These are phyloP conservation scores for Cantharis rufa DNA, from an alignment of 2,888 invertebrate species.

Conservation along the genomic window DNA sequence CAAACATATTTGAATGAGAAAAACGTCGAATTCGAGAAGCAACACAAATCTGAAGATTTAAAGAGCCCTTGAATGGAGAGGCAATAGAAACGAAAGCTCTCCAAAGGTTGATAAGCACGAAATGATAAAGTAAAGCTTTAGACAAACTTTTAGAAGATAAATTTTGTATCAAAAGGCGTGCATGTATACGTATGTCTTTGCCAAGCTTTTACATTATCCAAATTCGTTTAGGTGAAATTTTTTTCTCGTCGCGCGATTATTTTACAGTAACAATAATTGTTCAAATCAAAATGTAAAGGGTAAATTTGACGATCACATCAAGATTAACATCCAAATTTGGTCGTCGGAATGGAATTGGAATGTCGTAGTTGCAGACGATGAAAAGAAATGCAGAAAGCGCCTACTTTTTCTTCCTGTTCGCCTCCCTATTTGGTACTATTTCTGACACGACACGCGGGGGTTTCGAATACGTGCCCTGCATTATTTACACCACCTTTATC, in stretches of 20 bases:
- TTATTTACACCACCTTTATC: constrained; percentile 53
- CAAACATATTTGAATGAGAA: not conserved
- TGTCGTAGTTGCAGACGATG: constrained; percentile 12
- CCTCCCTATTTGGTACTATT: constrained; percentile 44
- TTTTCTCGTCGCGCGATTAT: not conserved
- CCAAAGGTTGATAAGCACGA: constrained; percentile 17
- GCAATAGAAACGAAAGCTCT: constrained; percentile 2
- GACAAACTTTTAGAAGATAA: not conserved
- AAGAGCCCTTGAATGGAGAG: constrained; percentile 6
- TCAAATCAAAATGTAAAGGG: not conserved
- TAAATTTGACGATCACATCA: not conserved
- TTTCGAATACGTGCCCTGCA: constrained; percentile 50
- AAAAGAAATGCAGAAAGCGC: constrained; percentile 20
- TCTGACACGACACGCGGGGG: constrained; percentile 43
- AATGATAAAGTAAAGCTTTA: constrained; percentile 2
- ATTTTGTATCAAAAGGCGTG: not conserved
- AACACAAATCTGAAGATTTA: constrained; percentile 1
- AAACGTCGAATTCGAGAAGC: not conserved
- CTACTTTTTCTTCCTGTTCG: constrained; percentile 30
- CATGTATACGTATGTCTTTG: not conserved
- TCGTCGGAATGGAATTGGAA: constrained; percentile 1
- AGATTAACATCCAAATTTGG: constrained; percentile 1
- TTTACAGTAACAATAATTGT: not conserved
- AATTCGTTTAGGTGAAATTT: not conserved
- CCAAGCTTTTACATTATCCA: not conserved